Base-by-base conservation (phyloP, 2,797 vertebrate species). In the Telmatherina bonti region DNA sequence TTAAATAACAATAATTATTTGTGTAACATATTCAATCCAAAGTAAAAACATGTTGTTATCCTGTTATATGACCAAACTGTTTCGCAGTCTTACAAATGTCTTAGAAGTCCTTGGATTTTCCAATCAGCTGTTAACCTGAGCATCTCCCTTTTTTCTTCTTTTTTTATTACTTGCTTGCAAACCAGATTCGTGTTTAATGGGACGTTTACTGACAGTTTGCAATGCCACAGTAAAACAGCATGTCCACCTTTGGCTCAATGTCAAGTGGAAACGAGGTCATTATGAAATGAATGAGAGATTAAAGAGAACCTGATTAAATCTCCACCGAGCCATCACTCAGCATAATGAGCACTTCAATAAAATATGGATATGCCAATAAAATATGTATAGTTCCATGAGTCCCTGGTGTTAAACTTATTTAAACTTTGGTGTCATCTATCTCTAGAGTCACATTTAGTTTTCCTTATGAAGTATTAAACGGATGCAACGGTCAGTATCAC, bases 341-440 rank as follows among this genome's bases (percentile, higher is more conserved):
- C 83, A 67, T 91, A 90, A 93, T 90, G 90, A 93, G 87, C 54
- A 62, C 73, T 88, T 90, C 79, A 87, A 90, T 93, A 84, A 89
- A 91, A 89, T 87, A 90, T 91, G 81, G 71, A 89, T 90, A 88
- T 62, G 79, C 79, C 78, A 80, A 86, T 92, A 77, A 91, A 91
- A 91, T 89, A 90, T 90, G 86, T 73, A 89, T 84, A 85, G 64
- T 84, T 66, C 47, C 69, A 82, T 73, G 66, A 59, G 74, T 72
- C 79, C 45, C 68, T 3, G 22, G 62, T 68, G 79, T 78, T 76
- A 63, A 76, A 73, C 38, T 16, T 65, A 69, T 73, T 74, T 22
- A 38, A 61, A 64, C 71, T 72, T 78, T 45, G 54, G 67, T 60
- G 69, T 70, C 72, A 55, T 60, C 56, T 53, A 65, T 73, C 67